Conservation (phyloP, 2,113 vertebrate genomes). For the Psophia crepitans region DNA sequence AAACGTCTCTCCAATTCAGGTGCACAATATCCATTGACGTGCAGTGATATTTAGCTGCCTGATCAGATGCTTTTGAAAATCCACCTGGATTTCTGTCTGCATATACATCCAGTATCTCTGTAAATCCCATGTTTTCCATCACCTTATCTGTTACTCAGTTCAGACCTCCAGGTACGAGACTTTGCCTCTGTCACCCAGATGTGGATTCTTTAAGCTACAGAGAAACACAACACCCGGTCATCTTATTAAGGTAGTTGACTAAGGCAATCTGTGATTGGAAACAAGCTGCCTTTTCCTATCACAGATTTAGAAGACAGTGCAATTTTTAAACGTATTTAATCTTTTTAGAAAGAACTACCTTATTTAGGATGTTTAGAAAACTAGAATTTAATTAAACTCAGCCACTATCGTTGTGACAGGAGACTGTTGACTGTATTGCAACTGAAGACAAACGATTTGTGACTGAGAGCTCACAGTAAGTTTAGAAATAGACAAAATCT, state of each 20-base stretch:
- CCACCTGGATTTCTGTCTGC: not conserved
- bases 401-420: not conserved
- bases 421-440: not conserved
- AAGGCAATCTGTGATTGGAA: not conserved
- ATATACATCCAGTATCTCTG: not conserved
- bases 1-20: not conserved
- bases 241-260: not conserved
- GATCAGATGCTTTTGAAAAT: not conserved
- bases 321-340: not conserved
- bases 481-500: not conserved
- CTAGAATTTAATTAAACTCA: not conserved
- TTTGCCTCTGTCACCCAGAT: not conserved
- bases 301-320: not conserved
- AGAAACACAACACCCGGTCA: not conserved
- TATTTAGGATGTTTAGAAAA: not conserved
- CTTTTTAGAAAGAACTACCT: not conserved
- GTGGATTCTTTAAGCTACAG: not conserved
- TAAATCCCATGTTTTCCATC: not conserved
- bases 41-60: not conserved
- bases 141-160: not conserved
- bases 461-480: not conserved
- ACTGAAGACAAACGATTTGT: not conserved
- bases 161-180: not conserved
- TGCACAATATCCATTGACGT: not conserved
- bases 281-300: not conserved